These are phyloP conservation scores for Xestia xanthographa DNA, from an alignment of 2,888 invertebrate species.

Conservation along the genomic window DNA sequence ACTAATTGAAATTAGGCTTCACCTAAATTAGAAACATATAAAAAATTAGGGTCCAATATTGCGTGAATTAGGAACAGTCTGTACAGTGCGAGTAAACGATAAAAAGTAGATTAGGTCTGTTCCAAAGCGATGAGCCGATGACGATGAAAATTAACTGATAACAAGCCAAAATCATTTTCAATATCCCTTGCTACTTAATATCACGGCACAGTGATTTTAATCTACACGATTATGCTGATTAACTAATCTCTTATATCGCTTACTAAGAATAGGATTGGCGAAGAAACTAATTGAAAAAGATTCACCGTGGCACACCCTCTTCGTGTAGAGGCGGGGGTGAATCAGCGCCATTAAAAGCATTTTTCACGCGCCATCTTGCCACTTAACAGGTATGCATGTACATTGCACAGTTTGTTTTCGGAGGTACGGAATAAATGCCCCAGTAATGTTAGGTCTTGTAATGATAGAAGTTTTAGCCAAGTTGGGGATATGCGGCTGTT, in stretches of 20 bases:
- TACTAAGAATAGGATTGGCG: slow-evolving; percentile 54
- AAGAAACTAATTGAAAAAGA: slow-evolving; percentile 61
- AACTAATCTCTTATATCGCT: slow-evolving; percentile 58
- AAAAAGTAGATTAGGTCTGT: background rate
- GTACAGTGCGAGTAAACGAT: background rate
- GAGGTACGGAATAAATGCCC: slow-evolving; percentile 19
- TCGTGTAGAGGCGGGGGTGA: slow-evolving; percentile 56
- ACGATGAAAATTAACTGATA: slow-evolving; percentile 29
- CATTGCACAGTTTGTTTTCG: slow-evolving; percentile 24
- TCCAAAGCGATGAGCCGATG: background rate
- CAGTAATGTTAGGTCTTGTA: slow-evolving; percentile 19
- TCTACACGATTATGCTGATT: slow-evolving; percentile 59
- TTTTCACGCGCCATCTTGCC: slow-evolving; percentile 63
- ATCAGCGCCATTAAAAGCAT: slow-evolving; percentile 58
- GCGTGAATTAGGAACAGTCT: background rate
- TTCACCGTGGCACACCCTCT: slow-evolving; percentile 65
- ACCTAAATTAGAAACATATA: background rate
- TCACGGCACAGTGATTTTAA: slow-evolving; percentile 41
- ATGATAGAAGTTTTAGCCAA: slow-evolving; percentile 19
- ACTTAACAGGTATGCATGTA: slow-evolving; percentile 41
- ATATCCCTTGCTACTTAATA: slow-evolving; percentile 20
- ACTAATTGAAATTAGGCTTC: background rate
- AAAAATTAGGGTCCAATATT: background rate
- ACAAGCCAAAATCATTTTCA: slow-evolving; percentile 21
- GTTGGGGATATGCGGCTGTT: slow-evolving; percentile 13